Evolutionary conservation across 2,113 vertebrate genomes (phyloP).

Genomic region (Malurus elegans): DNA sequence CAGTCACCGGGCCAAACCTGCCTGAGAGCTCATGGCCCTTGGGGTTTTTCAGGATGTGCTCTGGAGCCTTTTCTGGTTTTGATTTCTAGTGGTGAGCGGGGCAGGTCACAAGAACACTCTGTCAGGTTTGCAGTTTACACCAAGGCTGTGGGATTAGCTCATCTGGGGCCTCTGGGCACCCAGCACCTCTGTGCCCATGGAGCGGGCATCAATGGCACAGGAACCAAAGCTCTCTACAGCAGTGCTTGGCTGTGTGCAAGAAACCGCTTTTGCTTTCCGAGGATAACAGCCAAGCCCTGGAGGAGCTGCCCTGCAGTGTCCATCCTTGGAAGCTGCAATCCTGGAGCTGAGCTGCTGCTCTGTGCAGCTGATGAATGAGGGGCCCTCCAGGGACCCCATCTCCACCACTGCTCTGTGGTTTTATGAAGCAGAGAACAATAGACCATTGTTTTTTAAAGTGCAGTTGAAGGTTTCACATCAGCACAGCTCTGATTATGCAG

Average conservation of each 20-base stretch:
- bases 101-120: not conserved
- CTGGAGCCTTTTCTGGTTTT: not conserved
- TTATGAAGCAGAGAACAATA: not conserved
- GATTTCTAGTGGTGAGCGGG: fast-evolving
- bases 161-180: not conserved
- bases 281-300: not conserved
- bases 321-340: not conserved
- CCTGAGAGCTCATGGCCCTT: fast-evolving
- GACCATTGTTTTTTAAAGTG: not conserved
- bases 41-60: not conserved
- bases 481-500: not conserved
- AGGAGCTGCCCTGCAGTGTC: not conserved
- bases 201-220: not conserved
- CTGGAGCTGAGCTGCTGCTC: not conserved
- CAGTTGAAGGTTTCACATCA: not conserved
- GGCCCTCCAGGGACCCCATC: no score
- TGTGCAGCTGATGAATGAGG: not conserved
- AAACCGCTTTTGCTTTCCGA: not conserved
- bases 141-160: not conserved
- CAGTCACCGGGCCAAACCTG: fast-evolving
- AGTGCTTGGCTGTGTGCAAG: not conserved
- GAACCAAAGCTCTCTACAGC: not conserved
- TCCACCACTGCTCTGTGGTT: not conserved
- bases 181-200: not conserved
- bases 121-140: not conserved